These are phyloP conservation scores for Notolepis coatsorum DNA, from an alignment of 2,797 vertebrate species.

Conservation along the genomic window DNA sequence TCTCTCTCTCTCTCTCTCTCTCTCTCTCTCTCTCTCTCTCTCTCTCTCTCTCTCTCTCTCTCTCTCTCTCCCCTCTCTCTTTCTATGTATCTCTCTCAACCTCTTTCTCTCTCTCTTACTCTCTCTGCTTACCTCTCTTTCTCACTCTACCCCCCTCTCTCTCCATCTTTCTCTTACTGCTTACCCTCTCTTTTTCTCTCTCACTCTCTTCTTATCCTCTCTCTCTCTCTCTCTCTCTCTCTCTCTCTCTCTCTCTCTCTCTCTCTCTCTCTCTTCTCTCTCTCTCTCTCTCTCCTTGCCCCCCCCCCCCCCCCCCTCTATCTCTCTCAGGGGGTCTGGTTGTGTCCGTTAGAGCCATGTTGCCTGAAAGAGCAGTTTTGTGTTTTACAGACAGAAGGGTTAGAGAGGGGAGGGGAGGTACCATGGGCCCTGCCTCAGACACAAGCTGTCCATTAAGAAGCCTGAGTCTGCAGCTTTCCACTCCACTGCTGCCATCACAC, in stretches of 20 bases:
- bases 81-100: neutral
- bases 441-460: constrained; percentile 65
- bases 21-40: neutral
- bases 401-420: constrained; percentile 44
- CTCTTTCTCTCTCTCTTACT: too few species aligned
- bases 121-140: too few species aligned
- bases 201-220: neutral
- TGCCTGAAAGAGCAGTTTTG: constrained; percentile 68
- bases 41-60: neutral
- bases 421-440: constrained; percentile 45
- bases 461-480: neutral
- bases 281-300: neutral
- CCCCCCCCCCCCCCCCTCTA: too few species aligned
- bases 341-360: constrained; percentile 40
- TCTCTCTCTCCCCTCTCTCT: neutral
- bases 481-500: constrained; percentile 20
- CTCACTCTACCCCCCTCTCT: neutral
- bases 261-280: neutral
- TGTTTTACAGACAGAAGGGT: constrained; percentile 54
- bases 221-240: neutral
- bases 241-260: too few species aligned
- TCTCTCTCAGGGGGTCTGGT: constrained; percentile 14
- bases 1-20: neutral
- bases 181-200: constrained; percentile 11
- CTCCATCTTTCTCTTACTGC: neutral